phyloP scores from a whole-genome alignment of 2,113 vertebrate species.

The Phylloscopus trochiloides region DNA sequence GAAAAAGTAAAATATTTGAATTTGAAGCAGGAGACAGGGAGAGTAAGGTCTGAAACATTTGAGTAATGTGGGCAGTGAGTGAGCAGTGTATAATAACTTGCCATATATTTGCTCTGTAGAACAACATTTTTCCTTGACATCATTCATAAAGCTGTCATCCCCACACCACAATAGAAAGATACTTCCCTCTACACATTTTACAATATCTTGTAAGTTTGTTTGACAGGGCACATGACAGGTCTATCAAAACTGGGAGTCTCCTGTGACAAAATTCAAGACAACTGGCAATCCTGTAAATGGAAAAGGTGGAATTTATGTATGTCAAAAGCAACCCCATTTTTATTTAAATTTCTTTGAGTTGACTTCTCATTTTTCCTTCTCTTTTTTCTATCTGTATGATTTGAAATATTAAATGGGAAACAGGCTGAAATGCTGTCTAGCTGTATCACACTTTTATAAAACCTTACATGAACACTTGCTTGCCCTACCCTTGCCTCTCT shows the following conservation, averaged over 20 bases:
- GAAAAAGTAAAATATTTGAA: not conserved
- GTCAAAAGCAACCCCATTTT: not conserved
- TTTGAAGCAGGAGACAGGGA: not conserved
- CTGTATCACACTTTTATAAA: not conserved
- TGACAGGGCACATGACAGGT: conserved; percentile 39
- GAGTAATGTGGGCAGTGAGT: not conserved
- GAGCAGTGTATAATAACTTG: not conserved
- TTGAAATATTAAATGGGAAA: not conserved
- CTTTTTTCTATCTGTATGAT: not conserved
- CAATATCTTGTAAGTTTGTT: conserved; percentile 20
- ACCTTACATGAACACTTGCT: not conserved
- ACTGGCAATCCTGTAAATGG: conserved; percentile 2
- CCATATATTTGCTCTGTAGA: not conserved
- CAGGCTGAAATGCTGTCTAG: not conserved
- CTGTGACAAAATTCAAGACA: conserved; percentile 24
- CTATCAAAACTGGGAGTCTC: conserved; percentile 56
- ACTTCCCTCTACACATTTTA: not conserved
- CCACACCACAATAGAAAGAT: not conserved
- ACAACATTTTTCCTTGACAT: not conserved
- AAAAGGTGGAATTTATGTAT: not conserved
- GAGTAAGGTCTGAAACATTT: not conserved
- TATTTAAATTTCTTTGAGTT: not conserved
- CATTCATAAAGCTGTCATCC: not conserved
- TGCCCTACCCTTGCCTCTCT: not conserved
- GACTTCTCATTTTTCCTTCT: not conserved